phyloP scores from a whole-genome alignment of 2,797 vertebrate genomes.

The Silurus lanzhouensis region DNA sequence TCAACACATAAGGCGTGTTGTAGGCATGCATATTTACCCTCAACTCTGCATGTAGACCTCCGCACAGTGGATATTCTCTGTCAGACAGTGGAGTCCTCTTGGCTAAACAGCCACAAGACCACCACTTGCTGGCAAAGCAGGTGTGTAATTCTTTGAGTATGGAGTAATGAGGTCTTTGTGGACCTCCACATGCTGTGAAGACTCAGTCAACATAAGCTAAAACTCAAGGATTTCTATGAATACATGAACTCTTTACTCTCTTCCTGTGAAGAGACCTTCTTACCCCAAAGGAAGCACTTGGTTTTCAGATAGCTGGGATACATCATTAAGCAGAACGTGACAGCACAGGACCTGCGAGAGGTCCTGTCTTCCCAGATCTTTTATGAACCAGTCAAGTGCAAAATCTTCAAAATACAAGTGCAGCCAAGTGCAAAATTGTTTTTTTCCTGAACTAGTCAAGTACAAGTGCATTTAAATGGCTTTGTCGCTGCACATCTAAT shows the following conservation, averaged over 20 bases:
- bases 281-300: constrained; percentile 37
- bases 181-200: constrained; percentile 52
- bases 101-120: constrained; percentile 7
- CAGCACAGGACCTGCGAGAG: constrained; percentile 33
- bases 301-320: constrained; percentile 43
- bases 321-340: constrained; percentile 42
- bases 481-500: constrained; percentile 35
- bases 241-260: constrained; percentile 46
- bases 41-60: constrained; percentile 2
- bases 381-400: constrained; percentile 26
- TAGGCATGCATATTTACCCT: constrained; percentile 2
- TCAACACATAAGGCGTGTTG: background rate
- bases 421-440: constrained; percentile 24
- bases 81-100: background rate
- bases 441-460: constrained; percentile 11
- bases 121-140: constrained; percentile 41
- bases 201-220: constrained; percentile 52
- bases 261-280: constrained; percentile 11
- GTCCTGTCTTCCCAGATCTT: constrained; percentile 41
- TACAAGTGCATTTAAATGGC: constrained; percentile 17
- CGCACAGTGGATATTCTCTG: constrained; percentile 12
- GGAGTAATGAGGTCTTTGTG: constrained; percentile 46
- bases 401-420: constrained; percentile 29
- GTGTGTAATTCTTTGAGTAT: constrained; percentile 15
- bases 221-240: constrained; percentile 65